Evolutionary conservation across 2,113 vertebrate species (phyloP), one percentile per base, ranked within the genome.

Genomic region (Argyrosomus japonicus): DNA sequence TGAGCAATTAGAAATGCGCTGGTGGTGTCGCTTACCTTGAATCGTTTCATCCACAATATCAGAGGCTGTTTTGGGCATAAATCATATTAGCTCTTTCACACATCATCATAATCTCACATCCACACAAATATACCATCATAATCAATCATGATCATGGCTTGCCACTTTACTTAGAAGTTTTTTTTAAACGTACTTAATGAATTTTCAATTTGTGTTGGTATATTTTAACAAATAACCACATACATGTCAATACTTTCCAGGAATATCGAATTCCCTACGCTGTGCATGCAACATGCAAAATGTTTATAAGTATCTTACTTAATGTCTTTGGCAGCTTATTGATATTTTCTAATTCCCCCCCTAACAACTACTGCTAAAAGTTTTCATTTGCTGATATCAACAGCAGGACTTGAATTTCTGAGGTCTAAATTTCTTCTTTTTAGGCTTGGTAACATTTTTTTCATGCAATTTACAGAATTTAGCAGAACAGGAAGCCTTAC

Each of bases 1-100:
- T 86, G 93, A 90, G 89, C 94, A 94, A 94, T 96, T 94, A 95
- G 88, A 89, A 90, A 81, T 77, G 82, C 86, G 81, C 80, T 68
- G 82, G 67, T 82, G 70, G 85, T 81, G 50, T 75, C 51, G 77
- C 70, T 82, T 85, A 81, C 75, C 40, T 86, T 85, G 61, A 89
- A 76, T 74, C 15, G 64, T 75, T 89, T 81, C 51, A 86, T 86
- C 74, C 69, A 56, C 29, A 13, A 67, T 76, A 62, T 50, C 21
- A 82, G 48, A 74, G 53, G 25, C 50, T 21, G 5, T 76, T 85
- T 54, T 79, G 76, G 21, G 50, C 23, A 60, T 63, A 73, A 63
- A 61, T 50, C 58, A 76, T 19, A 56, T 48, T 60, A 48, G 18
- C 45, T 40, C 32, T 17, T 32, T 21, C 21, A 72, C 23, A 43